Base-by-base conservation (phyloP, 2,113 vertebrate genomes). In the Ammodytes dubius region DNA sequence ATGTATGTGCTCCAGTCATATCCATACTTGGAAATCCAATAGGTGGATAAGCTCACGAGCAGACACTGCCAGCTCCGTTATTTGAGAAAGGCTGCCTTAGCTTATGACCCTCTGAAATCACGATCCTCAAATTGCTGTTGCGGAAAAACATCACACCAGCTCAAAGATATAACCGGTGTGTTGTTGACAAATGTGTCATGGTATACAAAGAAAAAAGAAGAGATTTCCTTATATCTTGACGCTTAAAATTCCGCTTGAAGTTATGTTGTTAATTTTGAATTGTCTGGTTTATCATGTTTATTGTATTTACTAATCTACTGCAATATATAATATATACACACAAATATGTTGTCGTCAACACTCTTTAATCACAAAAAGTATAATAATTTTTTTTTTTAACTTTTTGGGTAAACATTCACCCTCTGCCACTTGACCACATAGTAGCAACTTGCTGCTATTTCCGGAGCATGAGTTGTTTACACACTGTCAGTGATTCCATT, bases 401-500 rank as follows among this genome's bases (percentile, higher is more conserved):
- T 17, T 19, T 40, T 57, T 27, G 12, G 3, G 35, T 7, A 52
- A 37, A 10, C 4, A 2, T 42, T 63, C 45, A 8, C 9, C 9
- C 7, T 27, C 50, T 76, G 64, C 46, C 10, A 0, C 35, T 79
- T 59, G 15, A 54, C 35, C 43, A 50, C 59, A 37, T 53, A 9
- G 10, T 37, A 74, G 58, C 54, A 79, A 63, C 50, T 76, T 63
- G n/a, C 68, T 77, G 35, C 47, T 67, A 7, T 81, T 5, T 84
- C 71, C 74, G 13, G 69, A 81, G 39, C 46, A 67, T 13, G 5
- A 72, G 15, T 74, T 89, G 85, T 88, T 89, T 79, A 75, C 82
- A 74, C 65, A 68, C 67, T 17, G 53, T 79, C 77, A 53, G 0
- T 81, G 77, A 84, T 85, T 91, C 64, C 73, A 68, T 89, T 79